Conservation (phyloP, 2,113 vertebrate species). For the Phainopepla nitens region DNA sequence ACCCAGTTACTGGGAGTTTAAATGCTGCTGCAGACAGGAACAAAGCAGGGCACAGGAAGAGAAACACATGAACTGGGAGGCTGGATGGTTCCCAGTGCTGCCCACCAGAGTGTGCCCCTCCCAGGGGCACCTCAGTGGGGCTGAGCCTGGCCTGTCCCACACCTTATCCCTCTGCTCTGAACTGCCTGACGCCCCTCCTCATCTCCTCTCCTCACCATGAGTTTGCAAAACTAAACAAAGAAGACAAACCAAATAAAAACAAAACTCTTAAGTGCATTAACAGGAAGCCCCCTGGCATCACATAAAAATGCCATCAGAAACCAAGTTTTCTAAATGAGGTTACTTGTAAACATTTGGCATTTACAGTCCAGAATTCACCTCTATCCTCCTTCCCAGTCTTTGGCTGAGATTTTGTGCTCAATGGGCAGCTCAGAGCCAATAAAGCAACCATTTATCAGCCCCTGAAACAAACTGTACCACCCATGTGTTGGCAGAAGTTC, state of each 20-base stretch:
- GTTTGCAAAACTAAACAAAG: background rate
- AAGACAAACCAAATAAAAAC: background rate
- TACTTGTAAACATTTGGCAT: background rate
- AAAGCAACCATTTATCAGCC: background rate
- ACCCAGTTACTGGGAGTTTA: rapidly evolving
- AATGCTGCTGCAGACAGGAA: background rate
- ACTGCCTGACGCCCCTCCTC: background rate
- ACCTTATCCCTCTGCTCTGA: background rate
- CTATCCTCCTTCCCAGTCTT: background rate
- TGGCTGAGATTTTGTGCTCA: background rate
- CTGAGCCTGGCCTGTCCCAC: background rate
- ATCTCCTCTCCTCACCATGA: background rate
- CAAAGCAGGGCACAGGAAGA: background rate
- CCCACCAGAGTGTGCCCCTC: rapidly evolving
- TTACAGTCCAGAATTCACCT: background rate
- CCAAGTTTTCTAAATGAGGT: background rate
- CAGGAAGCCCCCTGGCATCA: background rate
- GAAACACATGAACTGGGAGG: background rate
- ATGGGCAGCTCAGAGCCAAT: background rate
- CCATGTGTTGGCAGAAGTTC: background rate
- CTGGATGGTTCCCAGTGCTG: background rate
- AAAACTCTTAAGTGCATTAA: background rate
- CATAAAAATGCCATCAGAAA: background rate
- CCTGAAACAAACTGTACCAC: background rate
- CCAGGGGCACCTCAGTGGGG: too few species aligned